These are phyloP conservation scores for Adela reaumurella DNA, from an alignment of 2,888 invertebrate species.

Conservation along the genomic window DNA sequence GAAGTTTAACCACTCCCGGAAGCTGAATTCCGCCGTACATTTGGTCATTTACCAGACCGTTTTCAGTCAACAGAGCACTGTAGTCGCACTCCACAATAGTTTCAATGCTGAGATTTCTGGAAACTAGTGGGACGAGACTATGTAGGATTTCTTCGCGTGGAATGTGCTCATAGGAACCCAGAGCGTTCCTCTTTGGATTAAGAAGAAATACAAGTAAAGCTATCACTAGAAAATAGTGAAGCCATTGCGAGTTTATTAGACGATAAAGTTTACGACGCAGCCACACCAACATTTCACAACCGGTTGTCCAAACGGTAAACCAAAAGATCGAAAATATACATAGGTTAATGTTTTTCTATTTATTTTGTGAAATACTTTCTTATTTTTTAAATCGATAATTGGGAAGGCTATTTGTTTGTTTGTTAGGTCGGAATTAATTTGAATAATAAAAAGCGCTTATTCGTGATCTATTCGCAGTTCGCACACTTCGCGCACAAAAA, in stretches of 20 bases:
- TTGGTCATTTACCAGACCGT: too few relatives aligned
- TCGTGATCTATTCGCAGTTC: too few relatives aligned
- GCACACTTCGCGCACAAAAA: too few relatives aligned
- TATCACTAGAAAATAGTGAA: neutral
- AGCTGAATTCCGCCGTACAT: too few relatives aligned
- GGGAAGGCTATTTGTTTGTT: too few relatives aligned
- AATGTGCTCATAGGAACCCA: neutral
- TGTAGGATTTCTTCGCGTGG: neutral
- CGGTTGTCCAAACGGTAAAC: conserved; percentile 18
- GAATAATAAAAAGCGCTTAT: too few relatives aligned
- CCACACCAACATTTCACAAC: neutral
- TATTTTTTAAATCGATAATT: conserved; percentile 15
- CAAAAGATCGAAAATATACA: conserved; percentile 16
- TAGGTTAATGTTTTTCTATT: neutral
- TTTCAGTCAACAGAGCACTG: conserved; percentile 25
- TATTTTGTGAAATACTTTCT: neutral
- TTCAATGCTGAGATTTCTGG: neutral
- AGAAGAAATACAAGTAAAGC: neutral
- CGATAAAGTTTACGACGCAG: neutral
- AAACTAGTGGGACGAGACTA: neutral
- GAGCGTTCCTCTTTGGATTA: neutral
- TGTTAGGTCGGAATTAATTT: too few relatives aligned
- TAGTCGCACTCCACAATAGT: conserved; percentile 30
- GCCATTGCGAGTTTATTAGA: neutral
- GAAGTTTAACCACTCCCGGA: too few relatives aligned